Conservation (phyloP, 2,888 invertebrate genomes). For the Apomyelois bistriatella region DNA sequence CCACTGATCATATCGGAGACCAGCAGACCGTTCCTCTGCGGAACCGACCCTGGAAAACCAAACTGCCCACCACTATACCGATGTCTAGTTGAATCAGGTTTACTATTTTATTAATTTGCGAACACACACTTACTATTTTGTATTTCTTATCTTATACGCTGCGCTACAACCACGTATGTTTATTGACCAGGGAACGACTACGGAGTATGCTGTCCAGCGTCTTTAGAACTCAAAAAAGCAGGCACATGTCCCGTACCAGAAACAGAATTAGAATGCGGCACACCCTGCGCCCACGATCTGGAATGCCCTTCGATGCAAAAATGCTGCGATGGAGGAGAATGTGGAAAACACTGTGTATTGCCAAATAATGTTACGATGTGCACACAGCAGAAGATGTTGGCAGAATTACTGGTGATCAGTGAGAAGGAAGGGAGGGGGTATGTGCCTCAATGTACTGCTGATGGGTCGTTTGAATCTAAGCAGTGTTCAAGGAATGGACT, state of each 20-base stretch:
- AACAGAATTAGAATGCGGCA: conserved; percentile 77
- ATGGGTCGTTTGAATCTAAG: conserved; percentile 85
- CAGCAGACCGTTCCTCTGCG: conserved; percentile 89
- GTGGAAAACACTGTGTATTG: conserved; percentile 86
- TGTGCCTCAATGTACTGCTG: conserved; percentile 87
- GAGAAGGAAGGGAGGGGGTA: conserved; percentile 91
- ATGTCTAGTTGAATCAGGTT: conserved; percentile 87
- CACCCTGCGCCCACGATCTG: conserved; percentile 87
- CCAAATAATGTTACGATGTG: conserved; percentile 90
- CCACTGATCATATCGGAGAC: conserved; percentile 86
- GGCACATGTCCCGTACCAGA: conserved; percentile 85
- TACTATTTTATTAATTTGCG: conserved; percentile 10
- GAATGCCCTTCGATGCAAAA: conserved; percentile 91
- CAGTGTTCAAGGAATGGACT: conserved; percentile 92
- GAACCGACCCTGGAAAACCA: conserved; percentile 89
- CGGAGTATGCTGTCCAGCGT: conserved; percentile 92
- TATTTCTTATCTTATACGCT: too few species aligned
- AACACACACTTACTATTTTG: too few species aligned
- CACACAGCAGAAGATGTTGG: conserved; percentile 87
- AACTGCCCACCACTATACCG: conserved; percentile 90
- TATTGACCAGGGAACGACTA: conserved; percentile 85
- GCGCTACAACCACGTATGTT: too few species aligned
- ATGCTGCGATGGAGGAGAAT: conserved; percentile 87
- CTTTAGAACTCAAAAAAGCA: conserved; percentile 86
- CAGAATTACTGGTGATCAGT: conserved; percentile 87